Base-by-base conservation (phyloP, 2,888 invertebrate genomes). In the Lordiphosa andalusiaca region DNA sequence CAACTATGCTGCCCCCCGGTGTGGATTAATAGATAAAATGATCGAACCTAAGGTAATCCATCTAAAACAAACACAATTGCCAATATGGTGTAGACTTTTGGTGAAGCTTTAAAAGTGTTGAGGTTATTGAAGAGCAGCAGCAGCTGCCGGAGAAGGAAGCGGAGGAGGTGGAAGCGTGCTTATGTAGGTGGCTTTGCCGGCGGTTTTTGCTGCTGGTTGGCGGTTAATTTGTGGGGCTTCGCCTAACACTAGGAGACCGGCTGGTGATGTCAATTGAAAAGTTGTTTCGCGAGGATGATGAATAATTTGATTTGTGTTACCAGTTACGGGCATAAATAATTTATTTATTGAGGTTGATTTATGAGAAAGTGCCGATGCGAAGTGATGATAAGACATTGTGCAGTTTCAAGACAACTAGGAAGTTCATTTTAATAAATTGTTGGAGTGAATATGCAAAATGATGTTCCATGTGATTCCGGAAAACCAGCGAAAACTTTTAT, bases 1-100 rank as follows among this genome's bases (percentile, higher is more conserved):
- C 69, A 89, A 87, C 84, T 89, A 89, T 76, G 87, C 89, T 77
- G 89, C 89, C 81, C 87, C 89, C 67, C 86, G 89, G 70, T 90
- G 89, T 86, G 90, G 89, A 88, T 88, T 90, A 88, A 90, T 90
- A 85, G 89, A 90, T 73, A 89, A 89, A 87, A 90, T 90, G 89
- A 89, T 90, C 74, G 89, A 90, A 69, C 89, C 90, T 65, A 89
- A 89, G 89, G 89, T 90, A 90, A 78, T 61, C 60, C 44, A 47
- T 30, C 33, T 53, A 53, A 44, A 39, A n/a, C 36, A 48, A 9
- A 39, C 33, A 57, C 49, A 36, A 53, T 53, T 47, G 50, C 30
- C 23, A 23, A 30, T 39, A 46, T 48, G 49, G 35, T 47, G 39
- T 30, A 37, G 16, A 52, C 5, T 48, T 36, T 13, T 36, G 49